A percentile compares a stretch with the other conserved stretches of the same genome.
phyloP scores from a whole-genome alignment of 2,113 vertebrate genomes.

The Platanista minor region DNA sequence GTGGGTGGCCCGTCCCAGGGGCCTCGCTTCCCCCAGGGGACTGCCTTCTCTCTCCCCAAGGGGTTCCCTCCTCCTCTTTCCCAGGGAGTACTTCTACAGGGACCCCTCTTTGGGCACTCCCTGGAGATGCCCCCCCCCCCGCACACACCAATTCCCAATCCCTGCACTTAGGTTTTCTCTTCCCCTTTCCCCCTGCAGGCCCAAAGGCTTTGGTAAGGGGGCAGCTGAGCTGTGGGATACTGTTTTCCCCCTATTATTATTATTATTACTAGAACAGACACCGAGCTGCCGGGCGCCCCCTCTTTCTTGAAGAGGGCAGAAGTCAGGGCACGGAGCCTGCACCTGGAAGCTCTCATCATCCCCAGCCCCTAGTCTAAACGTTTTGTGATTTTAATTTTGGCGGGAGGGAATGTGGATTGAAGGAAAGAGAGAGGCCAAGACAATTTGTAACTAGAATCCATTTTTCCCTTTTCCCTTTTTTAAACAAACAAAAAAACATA shows the following conservation, averaged over 20 bases:
- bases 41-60: conserved; percentile 60
- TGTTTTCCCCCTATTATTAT: neutral
- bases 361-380: conserved; percentile 53
- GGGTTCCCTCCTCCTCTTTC: conserved; percentile 12
- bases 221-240: conserved; percentile 33
- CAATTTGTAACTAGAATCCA: conserved; percentile 71
- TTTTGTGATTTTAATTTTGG: conserved; percentile 67
- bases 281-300: conserved; percentile 48
- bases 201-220: conserved; percentile 27
- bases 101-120: neutral
- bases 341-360: conserved; percentile 41
- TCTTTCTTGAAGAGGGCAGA: conserved; percentile 53
- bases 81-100: conserved; percentile 30
- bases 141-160: neutral
- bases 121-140: conserved; percentile 1
- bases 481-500: conserved; percentile 45
- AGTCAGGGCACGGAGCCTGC: neutral
- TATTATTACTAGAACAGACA: conserved; percentile 45
- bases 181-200: neutral
- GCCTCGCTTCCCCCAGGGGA: conserved; percentile 57
- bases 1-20: conserved; percentile 58
- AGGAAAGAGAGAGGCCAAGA: conserved; percentile 66
- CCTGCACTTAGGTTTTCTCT: conserved; percentile 17
- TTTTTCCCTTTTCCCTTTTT: conserved; percentile 45
- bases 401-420: conserved; percentile 65